Percentiles rank a stretch among this genome's conserved stretches.
Evolutionary conservation across 1,140 invertebrate genomes (phyloP).

Genomic region (Aphidius gifuensis): DNA sequence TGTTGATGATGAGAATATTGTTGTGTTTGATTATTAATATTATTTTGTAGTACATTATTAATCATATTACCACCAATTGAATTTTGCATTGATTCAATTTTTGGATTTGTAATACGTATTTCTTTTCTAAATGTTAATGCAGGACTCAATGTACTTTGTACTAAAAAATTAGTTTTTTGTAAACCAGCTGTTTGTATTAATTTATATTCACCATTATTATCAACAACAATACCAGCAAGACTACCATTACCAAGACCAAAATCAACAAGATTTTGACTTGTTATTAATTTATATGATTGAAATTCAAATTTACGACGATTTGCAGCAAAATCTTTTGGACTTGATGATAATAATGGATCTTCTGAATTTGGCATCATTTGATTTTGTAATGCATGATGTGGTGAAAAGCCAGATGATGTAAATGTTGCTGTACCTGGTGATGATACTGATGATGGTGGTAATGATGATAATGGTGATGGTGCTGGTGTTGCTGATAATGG

Average conservation of each 20-base stretch:
- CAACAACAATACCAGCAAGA: constrained; percentile 62
- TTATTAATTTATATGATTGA: constrained; percentile 61
- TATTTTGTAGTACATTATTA: constrained; percentile 33
- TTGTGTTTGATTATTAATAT: constrained; percentile 27
- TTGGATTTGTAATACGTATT: constrained; percentile 42
- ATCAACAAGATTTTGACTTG: constrained; percentile 62
- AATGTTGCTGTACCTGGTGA: constrained; percentile 57
- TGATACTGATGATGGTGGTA: constrained; percentile 57
- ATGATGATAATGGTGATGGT: constrained; percentile 59
- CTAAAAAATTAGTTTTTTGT: constrained; percentile 55
- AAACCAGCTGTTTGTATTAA: constrained; percentile 59
- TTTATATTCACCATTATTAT: constrained; percentile 65
- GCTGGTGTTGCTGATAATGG: constrained; percentile 61
- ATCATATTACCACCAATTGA: constrained; percentile 38
- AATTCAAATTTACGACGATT: constrained; percentile 63
- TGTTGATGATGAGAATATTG: constrained; percentile 36
- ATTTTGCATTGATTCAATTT: constrained; percentile 37
- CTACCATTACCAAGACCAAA: constrained; percentile 57
- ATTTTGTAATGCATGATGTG: constrained; percentile 61
- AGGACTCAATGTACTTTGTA: constrained; percentile 50
- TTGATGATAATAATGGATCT: constrained; percentile 76
- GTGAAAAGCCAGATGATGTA: constrained; percentile 53
- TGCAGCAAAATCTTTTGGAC: constrained; percentile 72
- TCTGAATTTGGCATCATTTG: constrained; percentile 84
- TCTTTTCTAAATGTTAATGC: constrained; percentile 50